Evolutionary conservation across 2,888 invertebrate genomes (phyloP).

Genomic region (Stratiomys singularior): DNA sequence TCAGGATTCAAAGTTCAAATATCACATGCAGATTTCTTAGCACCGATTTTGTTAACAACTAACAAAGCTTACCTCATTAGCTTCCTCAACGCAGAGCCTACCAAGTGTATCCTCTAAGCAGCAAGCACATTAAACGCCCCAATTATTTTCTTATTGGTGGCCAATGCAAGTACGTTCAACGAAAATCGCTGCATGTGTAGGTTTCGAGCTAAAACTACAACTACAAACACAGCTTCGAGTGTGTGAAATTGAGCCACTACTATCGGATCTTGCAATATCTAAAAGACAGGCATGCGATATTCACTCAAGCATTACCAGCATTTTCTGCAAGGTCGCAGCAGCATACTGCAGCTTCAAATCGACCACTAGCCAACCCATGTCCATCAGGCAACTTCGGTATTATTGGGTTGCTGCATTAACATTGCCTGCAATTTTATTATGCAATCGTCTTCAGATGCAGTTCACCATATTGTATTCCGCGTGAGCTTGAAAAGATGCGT

Average conservation of each 20-base stretch:
- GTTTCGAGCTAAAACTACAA: not conserved
- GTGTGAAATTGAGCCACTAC: not conserved
- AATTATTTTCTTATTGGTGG: not conserved
- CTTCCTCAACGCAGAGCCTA: no score
- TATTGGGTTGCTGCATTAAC: slow-evolving; percentile 29
- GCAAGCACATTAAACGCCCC: not conserved
- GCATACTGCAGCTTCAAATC: not conserved
- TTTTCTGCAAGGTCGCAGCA: slow-evolving; percentile 38
- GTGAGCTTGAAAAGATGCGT: slow-evolving; percentile 5
- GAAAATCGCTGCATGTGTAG: not conserved
- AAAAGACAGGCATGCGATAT: slow-evolving; percentile 10
- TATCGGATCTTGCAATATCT: not conserved
- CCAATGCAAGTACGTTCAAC: not conserved
- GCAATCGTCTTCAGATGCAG: slow-evolving; percentile 25
- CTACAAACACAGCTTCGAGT: not conserved
- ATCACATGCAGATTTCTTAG: no score
- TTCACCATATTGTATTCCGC: not conserved
- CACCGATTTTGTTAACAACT: no score
- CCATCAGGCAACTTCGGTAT: slow-evolving; percentile 10
- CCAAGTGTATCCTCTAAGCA: not conserved
- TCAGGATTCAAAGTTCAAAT: no score
- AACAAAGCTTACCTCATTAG: no score
- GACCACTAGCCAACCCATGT: not conserved
- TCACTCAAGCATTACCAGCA: slow-evolving; percentile 36
- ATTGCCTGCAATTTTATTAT: slow-evolving; percentile 18